Base-by-base conservation (phyloP, 2,797 vertebrate species). In the Catostomus latipinnis region DNA sequence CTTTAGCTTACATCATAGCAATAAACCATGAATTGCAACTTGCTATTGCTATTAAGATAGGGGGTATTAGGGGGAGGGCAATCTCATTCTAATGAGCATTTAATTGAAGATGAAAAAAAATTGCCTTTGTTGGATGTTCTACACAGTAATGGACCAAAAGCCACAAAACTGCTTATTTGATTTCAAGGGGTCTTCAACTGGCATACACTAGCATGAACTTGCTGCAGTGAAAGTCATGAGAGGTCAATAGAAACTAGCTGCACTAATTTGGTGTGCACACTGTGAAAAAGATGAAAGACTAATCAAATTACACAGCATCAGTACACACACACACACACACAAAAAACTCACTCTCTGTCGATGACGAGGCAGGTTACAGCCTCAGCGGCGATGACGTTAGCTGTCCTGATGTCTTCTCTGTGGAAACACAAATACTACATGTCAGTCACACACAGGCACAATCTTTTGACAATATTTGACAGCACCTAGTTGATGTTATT, bases 401-500 rank as follows among this genome's bases (percentile, higher is more conserved):
- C 97, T 8, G 97, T 98, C 85, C 97, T 94, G 70, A 99, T 94
- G 60, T 98, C 97, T 87, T 99, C 97, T 88, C 97, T 99, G 87
- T 60, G 85, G 88, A 81, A 8, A 74, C 65, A 89, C 83, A 77
- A 82, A 68, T 1, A 78, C 71, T 74, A 74, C 43, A 68, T 22
- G 71, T 78, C 83, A 86, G 82, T 77, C 68, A 68, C 7, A 79
- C 45, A 58, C 16, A 53, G 49, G 34, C 43, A 54, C 18, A 65
- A n/a, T 54, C 13, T 22, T 53, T 46, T 10, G 34, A 45, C 12
- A 56, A 46, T 34, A 3, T 68, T 57, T 57, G 43, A 49, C 34
- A 3, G 34, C 34, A 34, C 34, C 34, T 34, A 34, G 34, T 34
- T 3, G 34, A 34, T 34, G 4, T 34, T 34, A 34, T 34, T 34